Conservation (phyloP, 2,113 vertebrate genomes). For the Brachirus orientalis region DNA sequence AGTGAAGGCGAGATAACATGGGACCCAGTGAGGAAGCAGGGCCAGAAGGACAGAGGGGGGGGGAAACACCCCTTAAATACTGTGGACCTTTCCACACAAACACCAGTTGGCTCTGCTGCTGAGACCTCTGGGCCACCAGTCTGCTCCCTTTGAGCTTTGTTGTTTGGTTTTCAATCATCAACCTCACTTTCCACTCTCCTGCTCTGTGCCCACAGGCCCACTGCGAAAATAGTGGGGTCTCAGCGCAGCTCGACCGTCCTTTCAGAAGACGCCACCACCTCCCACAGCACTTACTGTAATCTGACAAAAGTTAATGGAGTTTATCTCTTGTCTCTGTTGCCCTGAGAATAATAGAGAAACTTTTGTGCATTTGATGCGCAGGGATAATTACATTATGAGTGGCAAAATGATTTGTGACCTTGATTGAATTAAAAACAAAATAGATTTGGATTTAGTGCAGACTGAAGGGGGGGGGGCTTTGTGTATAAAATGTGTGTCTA, state of each 20-base stretch:
- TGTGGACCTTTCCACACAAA: constrained; percentile 17
- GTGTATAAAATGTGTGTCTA: constrained; percentile 8
- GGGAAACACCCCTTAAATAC: constrained; percentile 26
- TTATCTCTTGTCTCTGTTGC: constrained; percentile 53
- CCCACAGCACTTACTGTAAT: constrained; percentile 54
- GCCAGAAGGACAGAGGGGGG: constrained; percentile 14
- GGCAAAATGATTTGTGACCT: constrained; percentile 34
- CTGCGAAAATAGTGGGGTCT: constrained; percentile 22
- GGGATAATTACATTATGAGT: constrained; percentile 52
- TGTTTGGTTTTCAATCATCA: constrained; percentile 63
- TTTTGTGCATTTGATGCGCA: constrained; percentile 50
- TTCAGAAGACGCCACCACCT: constrained; percentile 17
- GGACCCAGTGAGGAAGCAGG: constrained; percentile 35
- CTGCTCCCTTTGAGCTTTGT: constrained; percentile 45
- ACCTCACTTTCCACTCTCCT: constrained; percentile 32
- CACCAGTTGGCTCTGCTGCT: too few species aligned
- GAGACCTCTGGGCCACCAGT: constrained; percentile 37
- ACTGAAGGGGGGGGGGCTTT: not conserved
- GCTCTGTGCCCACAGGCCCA: constrained; percentile 29
- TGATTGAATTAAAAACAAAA: constrained; percentile 64
- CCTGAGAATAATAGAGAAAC: constrained; percentile 57
- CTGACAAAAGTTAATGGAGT: constrained; percentile 61
- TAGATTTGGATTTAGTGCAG: constrained; percentile 37
- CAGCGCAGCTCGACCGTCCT: constrained; percentile 25
- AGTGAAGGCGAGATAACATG: constrained; percentile 58